Evolutionary conservation across 2,113 vertebrate species (phyloP).

Genomic region (Erythrocebus patas): DNA sequence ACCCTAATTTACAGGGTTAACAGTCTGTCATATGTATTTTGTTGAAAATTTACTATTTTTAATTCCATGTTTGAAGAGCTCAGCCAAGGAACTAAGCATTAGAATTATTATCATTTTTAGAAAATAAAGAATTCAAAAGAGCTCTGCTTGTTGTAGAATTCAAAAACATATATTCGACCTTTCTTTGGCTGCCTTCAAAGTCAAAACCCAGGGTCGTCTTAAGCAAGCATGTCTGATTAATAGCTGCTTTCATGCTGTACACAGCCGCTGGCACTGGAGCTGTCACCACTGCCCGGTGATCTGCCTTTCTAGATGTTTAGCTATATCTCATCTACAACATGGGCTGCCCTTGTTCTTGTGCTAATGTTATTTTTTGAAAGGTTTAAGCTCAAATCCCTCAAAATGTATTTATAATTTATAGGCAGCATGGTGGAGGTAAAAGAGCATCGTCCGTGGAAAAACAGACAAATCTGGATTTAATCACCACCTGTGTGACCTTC

Average conservation of each 20-base stretch:
- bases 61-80: neutral
- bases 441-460: neutral
- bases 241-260: neutral
- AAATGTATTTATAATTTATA: slow-evolving; percentile 35
- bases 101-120: neutral
- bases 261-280: neutral
- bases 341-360: neutral
- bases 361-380: slow-evolving; percentile 64
- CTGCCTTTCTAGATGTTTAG: neutral
- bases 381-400: slow-evolving; percentile 24
- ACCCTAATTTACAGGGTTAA: neutral
- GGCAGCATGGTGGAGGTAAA: neutral
- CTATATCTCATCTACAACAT: neutral
- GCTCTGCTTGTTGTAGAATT: neutral
- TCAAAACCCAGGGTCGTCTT: neutral
- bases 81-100: neutral
- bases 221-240: slow-evolving; percentile 39
- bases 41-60: neutral
- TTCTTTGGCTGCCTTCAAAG: slow-evolving; percentile 38
- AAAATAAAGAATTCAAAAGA: slow-evolving; percentile 6
- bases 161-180: slow-evolving; percentile 40
- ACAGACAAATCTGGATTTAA: neutral
- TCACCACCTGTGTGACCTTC: neutral
- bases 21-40: neutral
- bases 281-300: neutral